Base-by-base conservation (phyloP, 1,140 invertebrate species). In the Physella acuta region DNA sequence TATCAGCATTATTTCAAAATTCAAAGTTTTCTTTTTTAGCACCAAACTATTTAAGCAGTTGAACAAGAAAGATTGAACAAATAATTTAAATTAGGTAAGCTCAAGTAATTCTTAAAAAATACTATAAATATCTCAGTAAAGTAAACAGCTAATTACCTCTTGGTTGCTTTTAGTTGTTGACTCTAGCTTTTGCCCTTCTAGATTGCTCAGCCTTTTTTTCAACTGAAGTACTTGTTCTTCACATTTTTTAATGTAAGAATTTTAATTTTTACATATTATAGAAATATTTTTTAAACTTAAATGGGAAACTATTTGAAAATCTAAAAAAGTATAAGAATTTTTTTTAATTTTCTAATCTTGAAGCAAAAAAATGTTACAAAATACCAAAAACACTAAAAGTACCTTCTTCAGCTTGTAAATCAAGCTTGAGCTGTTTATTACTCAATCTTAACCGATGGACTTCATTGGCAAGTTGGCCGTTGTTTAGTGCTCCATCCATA, bases 131-230 rank as follows among this genome's bases (percentile, higher is more conserved):
- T n/a, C n/a, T n/a, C n/a, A n/a, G n/a, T n/a, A n/a, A n/a, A n/a
- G n/a, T n/a, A n/a, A n/a, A n/a, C n/a, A n/a, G n/a, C n/a, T n/a
- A 34, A n/a, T 24, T 76, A 82, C 80, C 78, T 82, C 78, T 49
- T 73, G 52, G 73, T 81, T 82, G n/a, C 62, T 52, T 55, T 67
- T 71, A 36, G 73, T 74, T 34, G 75, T 69, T 39, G 70, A 59
- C 59, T 81, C 77, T 14, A 82, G 68, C 61, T 76, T 74, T 73
- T 82, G 79, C 53, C 76, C 78, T 55, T 81, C 79, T 33, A 73
- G 73, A 39, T 60, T 68, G 65, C 79, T 82, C 20, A 79, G 58
- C 68, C 73, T 74, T 37, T 74, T 75, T 52, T 77, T 73, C 28
- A 81, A 51, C 52, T 79, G 75, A 39, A 56, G 62, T 11, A 78